A percentile compares a stretch with the other conserved stretches of the same genome.
Conservation (phyloP, 2,113 vertebrate genomes). For the Toxotes jaculatrix region DNA sequence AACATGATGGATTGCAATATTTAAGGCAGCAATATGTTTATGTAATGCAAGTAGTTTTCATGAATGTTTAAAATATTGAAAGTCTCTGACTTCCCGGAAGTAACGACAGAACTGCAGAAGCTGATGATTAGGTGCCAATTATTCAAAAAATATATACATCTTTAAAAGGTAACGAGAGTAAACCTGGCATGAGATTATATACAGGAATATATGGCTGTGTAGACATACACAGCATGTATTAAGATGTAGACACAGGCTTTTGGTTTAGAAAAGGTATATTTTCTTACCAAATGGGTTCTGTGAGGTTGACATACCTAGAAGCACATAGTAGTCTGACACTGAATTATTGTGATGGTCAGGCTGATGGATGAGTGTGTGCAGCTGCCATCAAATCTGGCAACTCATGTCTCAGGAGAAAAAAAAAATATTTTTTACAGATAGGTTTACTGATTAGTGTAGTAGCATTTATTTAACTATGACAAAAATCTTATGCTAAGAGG, state of each 20-base stretch:
- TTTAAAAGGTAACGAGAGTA: background rate
- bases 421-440: background rate
- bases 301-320: background rate
- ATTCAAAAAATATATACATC: background rate
- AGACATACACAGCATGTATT: background rate
- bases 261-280: background rate
- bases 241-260: background rate
- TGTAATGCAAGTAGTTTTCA: slow-evolving; percentile 27
- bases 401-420: background rate
- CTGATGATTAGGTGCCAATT: background rate
- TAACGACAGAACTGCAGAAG: slow-evolving; percentile 1
- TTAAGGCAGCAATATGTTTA: slow-evolving; percentile 59
- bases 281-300: background rate
- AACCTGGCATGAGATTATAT: no score
- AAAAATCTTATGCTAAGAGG: background rate
- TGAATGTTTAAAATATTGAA: slow-evolving; percentile 25
- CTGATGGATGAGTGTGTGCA: background rate
- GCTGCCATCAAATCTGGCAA: background rate
- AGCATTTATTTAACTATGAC: background rate
- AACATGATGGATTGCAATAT: slow-evolving; percentile 63
- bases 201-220: background rate
- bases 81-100: slow-evolving; percentile 14
- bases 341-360: background rate
- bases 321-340: background rate
- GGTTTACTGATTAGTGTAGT: background rate